These are phyloP conservation scores for Choloepus didactylus DNA, from an alignment of 2,797 vertebrate species.

Conservation along the genomic window DNA sequence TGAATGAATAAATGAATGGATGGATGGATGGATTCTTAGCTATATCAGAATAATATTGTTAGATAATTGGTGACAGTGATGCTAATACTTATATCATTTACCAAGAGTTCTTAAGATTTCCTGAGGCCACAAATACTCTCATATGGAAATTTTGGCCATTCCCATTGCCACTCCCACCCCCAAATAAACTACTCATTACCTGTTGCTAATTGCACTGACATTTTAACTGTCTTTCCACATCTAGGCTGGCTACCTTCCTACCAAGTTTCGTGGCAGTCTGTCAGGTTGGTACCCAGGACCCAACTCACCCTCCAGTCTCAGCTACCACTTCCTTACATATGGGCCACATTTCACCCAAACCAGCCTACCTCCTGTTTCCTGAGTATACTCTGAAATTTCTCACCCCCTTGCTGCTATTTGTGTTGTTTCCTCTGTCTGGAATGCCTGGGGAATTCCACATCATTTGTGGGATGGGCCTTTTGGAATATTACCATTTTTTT, in stretches of 20 bases:
- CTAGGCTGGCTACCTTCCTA: background rate
- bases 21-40: background rate
- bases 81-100: background rate
- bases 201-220: background rate
- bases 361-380: background rate
- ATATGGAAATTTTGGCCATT: background rate
- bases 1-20: background rate
- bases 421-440: background rate
- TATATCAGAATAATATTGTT: background rate
- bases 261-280: background rate
- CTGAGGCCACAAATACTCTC: background rate
- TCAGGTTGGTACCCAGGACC: background rate
- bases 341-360: background rate
- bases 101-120: background rate
- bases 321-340: background rate
- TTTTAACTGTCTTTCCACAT: background rate
- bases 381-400: background rate
- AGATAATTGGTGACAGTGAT: background rate
- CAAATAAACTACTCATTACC: background rate
- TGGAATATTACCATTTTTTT: background rate
- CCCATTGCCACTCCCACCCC: background rate
- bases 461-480: background rate
- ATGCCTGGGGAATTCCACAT: background rate
- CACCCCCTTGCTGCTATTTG: background rate
- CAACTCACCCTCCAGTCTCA: background rate